Conservation (phyloP, 2,113 vertebrate species). For the Cyanoramphus novaezelandiae region DNA sequence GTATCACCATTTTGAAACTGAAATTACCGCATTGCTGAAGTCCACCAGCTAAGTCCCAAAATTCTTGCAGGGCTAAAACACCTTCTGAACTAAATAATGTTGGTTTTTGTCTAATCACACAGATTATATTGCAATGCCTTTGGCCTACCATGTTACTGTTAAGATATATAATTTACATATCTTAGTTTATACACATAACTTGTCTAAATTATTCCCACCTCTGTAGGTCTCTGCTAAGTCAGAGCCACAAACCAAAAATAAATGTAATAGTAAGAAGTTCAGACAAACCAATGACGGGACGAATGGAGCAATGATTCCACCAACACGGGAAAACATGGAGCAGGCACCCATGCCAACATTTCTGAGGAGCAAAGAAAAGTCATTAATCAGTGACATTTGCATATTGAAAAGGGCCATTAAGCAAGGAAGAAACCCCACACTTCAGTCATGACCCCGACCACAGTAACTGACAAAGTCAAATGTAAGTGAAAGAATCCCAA, state of each 20-base stretch:
- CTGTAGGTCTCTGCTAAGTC: background rate
- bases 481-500: background rate
- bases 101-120: background rate
- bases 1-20: background rate
- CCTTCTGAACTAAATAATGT: background rate
- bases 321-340: conserved; percentile 84
- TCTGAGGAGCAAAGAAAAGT: conserved; percentile 43
- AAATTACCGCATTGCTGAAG: background rate
- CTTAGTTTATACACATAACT: background rate
- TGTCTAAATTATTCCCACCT: background rate
- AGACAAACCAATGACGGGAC: conserved; percentile 81
- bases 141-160: background rate
- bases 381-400: background rate
- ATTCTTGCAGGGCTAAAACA: background rate
- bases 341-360: conserved; percentile 82
- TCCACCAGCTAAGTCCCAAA: background rate
- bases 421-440: background rate
- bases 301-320: conserved; percentile 84
- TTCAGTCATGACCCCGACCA: background rate
- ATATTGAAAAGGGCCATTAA: background rate
- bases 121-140: background rate
- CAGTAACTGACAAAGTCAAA: background rate
- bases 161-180: background rate
- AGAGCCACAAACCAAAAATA: background rate
- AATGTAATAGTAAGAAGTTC: background rate